phyloP scores from a whole-genome alignment of 2,797 vertebrate species.

The Lepus oiostolus region DNA sequence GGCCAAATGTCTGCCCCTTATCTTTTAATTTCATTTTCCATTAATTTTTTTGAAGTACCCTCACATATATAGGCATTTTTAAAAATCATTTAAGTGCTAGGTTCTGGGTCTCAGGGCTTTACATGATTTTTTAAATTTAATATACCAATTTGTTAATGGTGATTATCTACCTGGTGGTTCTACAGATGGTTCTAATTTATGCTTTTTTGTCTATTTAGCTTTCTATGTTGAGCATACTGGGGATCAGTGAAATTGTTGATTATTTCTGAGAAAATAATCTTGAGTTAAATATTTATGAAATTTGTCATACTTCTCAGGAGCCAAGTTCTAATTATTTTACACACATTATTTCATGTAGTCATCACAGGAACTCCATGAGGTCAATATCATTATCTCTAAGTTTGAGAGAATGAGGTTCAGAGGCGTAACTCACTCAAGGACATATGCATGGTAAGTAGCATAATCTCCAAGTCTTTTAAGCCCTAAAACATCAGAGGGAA shows the following conservation, averaged over 20 bases:
- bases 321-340: slow-evolving; percentile 68
- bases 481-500: slow-evolving; percentile 2
- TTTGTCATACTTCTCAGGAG: slow-evolving; percentile 35
- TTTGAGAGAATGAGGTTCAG: slow-evolving; percentile 51
- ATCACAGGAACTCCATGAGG: not conserved
- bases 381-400: slow-evolving; percentile 57
- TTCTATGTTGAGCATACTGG: not conserved
- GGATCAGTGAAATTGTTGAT: slow-evolving; percentile 27
- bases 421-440: slow-evolving; percentile 37
- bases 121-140: not conserved
- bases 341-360: slow-evolving; percentile 30
- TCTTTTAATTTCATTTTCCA: too few species aligned
- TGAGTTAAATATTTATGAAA: slow-evolving; percentile 58
- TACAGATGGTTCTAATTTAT: not conserved
- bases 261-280: slow-evolving; percentile 54
- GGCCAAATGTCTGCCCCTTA: too few species aligned
- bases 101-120: not conserved
- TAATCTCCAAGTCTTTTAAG: slow-evolving; percentile 49
- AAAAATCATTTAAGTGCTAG: not conserved
- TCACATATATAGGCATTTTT: not conserved
- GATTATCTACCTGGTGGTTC: not conserved
- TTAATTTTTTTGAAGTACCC: too few species aligned
- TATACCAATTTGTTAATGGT: not conserved
- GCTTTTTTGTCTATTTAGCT: slow-evolving; percentile 35
- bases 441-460: not conserved